phyloP scores from a whole-genome alignment of 2,113 vertebrate genomes.

The Tachuris rubrigastra region DNA sequence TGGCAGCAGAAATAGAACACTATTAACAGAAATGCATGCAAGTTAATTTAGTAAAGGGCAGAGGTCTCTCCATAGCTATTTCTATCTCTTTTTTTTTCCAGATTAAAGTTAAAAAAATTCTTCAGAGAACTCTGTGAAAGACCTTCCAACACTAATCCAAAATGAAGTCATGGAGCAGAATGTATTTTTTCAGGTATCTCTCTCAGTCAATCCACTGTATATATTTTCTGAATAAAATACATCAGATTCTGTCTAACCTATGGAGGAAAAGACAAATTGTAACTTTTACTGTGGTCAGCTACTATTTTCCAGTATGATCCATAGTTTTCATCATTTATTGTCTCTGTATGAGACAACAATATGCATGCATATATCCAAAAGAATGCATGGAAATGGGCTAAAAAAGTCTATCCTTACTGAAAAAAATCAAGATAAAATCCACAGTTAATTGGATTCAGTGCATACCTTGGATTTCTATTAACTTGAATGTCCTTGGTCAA shows the following conservation, averaged over 20 bases:
- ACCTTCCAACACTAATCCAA: neutral
- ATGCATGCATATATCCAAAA: neutral
- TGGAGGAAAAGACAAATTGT: neutral
- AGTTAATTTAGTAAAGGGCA: conserved; percentile 7
- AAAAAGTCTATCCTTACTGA: neutral
- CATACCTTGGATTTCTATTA: neutral
- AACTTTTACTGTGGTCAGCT: neutral
- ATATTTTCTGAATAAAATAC: neutral
- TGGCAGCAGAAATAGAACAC: neutral
- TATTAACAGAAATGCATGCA: neutral
- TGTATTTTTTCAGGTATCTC: neutral
- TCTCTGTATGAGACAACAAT: neutral
- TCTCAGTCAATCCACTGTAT: neutral
- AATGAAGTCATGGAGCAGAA: neutral
- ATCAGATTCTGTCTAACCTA: neutral
- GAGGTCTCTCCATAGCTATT: neutral
- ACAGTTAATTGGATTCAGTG: neutral
- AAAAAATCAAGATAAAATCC: neutral
- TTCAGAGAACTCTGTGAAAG: neutral
- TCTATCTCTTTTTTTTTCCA: neutral
- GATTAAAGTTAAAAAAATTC: neutral
- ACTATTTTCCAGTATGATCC: neutral
- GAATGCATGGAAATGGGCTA: neutral
- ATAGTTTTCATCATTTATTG: neutral
- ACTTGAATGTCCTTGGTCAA: neutral